Evolutionary conservation across 2,797 vertebrate genomes (phyloP).

Genomic region (Pteropus rufus): DNA sequence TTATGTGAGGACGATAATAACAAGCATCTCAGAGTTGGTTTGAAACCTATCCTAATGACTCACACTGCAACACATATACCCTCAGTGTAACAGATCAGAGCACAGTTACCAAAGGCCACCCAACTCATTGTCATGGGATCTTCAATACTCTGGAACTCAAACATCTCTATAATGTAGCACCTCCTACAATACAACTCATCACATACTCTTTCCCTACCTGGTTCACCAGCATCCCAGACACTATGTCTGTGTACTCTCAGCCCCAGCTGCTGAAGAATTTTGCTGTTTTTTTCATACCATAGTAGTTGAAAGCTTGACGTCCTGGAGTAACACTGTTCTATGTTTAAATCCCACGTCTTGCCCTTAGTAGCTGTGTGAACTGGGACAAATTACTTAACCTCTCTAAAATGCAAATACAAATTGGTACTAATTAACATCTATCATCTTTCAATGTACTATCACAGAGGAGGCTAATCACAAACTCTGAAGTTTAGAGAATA

Average conservation of each 20-base stretch:
- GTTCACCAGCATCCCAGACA: not conserved
- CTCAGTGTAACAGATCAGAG: not conserved
- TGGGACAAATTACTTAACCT: not conserved
- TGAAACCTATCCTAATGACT: not conserved
- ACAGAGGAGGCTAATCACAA: not conserved
- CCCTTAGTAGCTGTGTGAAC: not conserved
- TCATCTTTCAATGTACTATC: not conserved
- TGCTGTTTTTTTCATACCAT: not conserved
- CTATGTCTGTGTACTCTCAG: not conserved
- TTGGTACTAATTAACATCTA: not conserved
- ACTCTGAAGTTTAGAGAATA: not conserved
- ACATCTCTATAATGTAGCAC: not conserved
- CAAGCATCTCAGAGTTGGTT: not conserved
- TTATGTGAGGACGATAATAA: not conserved
- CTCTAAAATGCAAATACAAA: not conserved
- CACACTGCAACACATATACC: not conserved
- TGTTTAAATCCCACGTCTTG: not conserved
- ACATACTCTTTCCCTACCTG: not conserved
- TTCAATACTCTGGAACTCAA: not conserved
- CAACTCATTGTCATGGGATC: not conserved
- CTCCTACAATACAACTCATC: not conserved
- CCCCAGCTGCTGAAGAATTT: not conserved
- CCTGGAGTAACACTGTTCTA: not conserved
- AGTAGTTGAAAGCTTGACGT: not conserved
- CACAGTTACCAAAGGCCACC: not conserved